Percentiles rank a stretch among this genome's conserved stretches.
Evolutionary conservation across 2,888 invertebrate genomes (phyloP).

Genomic region (Augiades crinisus): DNA sequence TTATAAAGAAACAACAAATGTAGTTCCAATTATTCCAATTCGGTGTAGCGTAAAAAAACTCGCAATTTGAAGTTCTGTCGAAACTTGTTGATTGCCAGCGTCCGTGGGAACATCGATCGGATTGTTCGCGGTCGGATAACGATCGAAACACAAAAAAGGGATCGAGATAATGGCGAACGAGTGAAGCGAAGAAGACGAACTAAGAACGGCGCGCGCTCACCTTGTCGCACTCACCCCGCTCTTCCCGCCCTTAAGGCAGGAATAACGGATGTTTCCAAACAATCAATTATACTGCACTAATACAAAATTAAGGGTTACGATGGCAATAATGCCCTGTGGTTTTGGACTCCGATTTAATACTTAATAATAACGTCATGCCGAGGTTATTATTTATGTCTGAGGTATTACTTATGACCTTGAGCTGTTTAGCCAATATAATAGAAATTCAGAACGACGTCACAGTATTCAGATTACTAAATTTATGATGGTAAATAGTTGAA

Average conservation of each 20-base stretch:
- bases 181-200: slow-evolving; percentile 49
- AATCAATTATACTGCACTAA: too few relatives aligned
- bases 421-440: too few relatives aligned
- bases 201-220: slow-evolving; percentile 58
- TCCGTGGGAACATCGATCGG: slow-evolving; percentile 71
- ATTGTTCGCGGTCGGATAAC: slow-evolving; percentile 75
- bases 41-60: slow-evolving; percentile 51
- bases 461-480: too few relatives aligned
- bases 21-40: slow-evolving; percentile 22
- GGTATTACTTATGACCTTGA: too few relatives aligned
- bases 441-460: too few relatives aligned
- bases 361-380: too few relatives aligned
- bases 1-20: slow-evolving; percentile 16
- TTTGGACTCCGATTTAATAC: too few relatives aligned
- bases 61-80: slow-evolving; percentile 63
- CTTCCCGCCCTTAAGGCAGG: slow-evolving; percentile 41
- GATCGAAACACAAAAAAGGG: slow-evolving; percentile 77
- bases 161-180: slow-evolving; percentile 65
- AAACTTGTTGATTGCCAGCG: slow-evolving; percentile 56
- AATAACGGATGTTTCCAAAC: too few relatives aligned
- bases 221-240: slow-evolving; percentile 37
- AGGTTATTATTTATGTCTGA: too few relatives aligned
- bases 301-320: too few relatives aligned
- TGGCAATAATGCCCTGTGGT: too few relatives aligned
- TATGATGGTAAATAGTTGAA: too few relatives aligned